These are phyloP conservation scores for Ptilorrhoa leucosticta DNA, from an alignment of 2,113 vertebrate species.

Conservation along the genomic window DNA sequence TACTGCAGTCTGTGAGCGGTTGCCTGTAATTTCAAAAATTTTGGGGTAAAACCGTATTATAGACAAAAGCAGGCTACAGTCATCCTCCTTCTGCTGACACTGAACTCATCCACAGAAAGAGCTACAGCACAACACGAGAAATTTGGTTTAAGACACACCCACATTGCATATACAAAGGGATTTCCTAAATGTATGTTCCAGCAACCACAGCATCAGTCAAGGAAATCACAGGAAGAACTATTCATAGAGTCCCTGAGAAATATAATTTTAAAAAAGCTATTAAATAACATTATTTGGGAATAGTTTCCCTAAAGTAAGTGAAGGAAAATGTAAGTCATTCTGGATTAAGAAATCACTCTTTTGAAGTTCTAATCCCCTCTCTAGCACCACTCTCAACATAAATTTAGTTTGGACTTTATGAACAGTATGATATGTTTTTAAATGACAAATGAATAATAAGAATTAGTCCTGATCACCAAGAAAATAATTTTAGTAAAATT, in stretches of 20 bases:
- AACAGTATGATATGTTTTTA: not conserved
- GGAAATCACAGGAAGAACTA: not conserved
- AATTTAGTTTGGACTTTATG: not conserved
- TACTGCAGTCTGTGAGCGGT: not conserved
- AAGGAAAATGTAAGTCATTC: not conserved
- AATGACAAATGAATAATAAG: not conserved
- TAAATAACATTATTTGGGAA: not conserved
- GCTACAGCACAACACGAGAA: not conserved
- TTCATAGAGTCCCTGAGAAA: not conserved
- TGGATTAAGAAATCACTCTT: not conserved
- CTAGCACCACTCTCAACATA: not conserved
- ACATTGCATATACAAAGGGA: not conserved
- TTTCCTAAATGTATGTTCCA: not conserved
- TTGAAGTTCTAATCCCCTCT: constrained; percentile 7
- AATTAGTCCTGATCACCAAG: not conserved
- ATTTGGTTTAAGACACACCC: not conserved
- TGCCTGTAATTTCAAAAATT: not conserved
- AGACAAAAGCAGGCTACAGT: not conserved
- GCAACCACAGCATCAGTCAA: not conserved
- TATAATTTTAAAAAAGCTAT: not conserved
- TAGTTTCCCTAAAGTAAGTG: not conserved
- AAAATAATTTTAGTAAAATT: not conserved
- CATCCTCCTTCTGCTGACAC: not conserved
- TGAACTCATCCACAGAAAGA: not conserved
- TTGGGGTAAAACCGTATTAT: not conserved